Evolutionary conservation across 1,140 invertebrate species (phyloP), one percentile per base, ranked within the genome.

Genomic region (Bombus sylvicola): DNA sequence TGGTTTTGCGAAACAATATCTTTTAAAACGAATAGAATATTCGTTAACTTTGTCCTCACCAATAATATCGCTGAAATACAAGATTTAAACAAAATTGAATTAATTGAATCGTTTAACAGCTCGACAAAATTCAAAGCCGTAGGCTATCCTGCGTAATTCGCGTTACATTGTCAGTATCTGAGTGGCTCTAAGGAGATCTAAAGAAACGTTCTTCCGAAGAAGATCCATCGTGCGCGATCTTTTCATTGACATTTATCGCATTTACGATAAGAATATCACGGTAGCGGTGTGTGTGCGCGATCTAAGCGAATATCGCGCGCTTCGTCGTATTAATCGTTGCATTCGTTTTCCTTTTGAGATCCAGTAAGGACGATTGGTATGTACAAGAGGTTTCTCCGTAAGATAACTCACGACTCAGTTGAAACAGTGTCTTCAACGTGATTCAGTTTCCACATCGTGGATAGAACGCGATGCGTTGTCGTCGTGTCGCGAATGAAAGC

Each of bases 1-100:
- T 53, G 34, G 37, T 39, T 75, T 66, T 62, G 28, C 28, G 64
- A 77, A 69, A 83, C 73, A 68, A 41, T 83, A 43, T 75, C 64
- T 53, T 76, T 76, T 66, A 83, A 39, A 68, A 68, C 25, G 15
- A 18, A 22, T 25, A 13, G 34, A 39, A 10, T 25, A 69, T 77
- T 59, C 62, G 13, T 76, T 22, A 53, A 18, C 3, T 37, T 47
- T 5, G 4, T n/a, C 25, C 2, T 37, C 10, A 0, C 2, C 5
- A 18, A 6, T n/a, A n/a, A n/a, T 0, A 75, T 25, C 12, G n/a
- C 6, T 9, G 4, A 10, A 18, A 41, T 41, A 28, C 47, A 47
- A 6, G 25, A 71, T n/a, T 6, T 28, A 5, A 31, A 71, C 25
- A 15, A 34, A 75, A 41, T 78, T 41, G 6, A 64, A 34, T 10